These are phyloP conservation scores for Upupa epops DNA, from an alignment of 2,113 vertebrate species.

Conservation along the genomic window DNA sequence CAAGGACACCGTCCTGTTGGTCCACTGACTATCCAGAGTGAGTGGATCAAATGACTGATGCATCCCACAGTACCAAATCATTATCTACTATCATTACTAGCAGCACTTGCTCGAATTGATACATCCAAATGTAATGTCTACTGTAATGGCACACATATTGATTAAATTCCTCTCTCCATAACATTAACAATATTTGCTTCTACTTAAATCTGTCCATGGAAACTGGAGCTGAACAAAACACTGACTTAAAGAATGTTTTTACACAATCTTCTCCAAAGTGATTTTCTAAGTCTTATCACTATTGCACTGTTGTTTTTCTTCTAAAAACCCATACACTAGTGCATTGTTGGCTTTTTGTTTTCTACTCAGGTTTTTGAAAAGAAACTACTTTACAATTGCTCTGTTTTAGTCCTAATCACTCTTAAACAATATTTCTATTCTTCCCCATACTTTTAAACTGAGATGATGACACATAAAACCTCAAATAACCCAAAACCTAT, in stretches of 20 bases:
- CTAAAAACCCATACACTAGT: neutral
- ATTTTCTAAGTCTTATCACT: neutral
- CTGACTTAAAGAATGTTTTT: neutral
- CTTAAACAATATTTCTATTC: neutral
- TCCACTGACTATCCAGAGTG: neutral
- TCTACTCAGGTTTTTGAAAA: neutral
- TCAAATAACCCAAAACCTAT: fast-evolving
- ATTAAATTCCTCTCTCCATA: neutral
- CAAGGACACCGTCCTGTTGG: neutral
- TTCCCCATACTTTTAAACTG: neutral
- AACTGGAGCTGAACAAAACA: slow-evolving; percentile 11
- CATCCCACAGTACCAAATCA: neutral
- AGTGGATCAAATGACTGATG: neutral
- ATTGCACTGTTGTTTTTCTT: fast-evolving
- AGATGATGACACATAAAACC: neutral
- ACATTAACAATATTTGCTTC: neutral
- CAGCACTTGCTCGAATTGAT: neutral
- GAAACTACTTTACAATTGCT: neutral
- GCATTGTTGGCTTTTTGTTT: neutral
- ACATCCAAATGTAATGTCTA: neutral
- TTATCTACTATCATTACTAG: neutral
- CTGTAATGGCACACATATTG: neutral
- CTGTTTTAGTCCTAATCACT: neutral
- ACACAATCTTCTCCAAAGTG: neutral
- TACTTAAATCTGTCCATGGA: neutral